Evolutionary conservation across 2,797 vertebrate species (phyloP).

Genomic region (Rhynchotus rufescens): DNA sequence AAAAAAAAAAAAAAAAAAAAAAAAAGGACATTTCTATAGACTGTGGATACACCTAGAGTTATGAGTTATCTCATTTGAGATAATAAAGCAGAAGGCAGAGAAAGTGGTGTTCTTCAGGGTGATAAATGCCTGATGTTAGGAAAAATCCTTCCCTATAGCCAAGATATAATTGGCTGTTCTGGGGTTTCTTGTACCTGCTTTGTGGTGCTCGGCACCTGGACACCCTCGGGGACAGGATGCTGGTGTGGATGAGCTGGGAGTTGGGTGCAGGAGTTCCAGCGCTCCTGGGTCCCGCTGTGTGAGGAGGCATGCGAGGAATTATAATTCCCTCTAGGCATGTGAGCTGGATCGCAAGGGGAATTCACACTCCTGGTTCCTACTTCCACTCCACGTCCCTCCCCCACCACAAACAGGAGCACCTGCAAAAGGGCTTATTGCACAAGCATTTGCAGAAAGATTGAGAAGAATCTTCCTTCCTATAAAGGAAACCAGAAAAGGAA

Average conservation of each 20-base stretch:
- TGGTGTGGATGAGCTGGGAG: not conserved
- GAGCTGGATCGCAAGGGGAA: constrained; percentile 44
- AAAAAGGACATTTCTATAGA: not conserved
- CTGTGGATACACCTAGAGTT: not conserved
- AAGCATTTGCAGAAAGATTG: constrained; percentile 5
- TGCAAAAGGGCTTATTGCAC: not conserved
- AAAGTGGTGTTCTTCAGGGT: not conserved
- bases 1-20: constrained; percentile 12
- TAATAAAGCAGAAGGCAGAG: constrained; percentile 19
- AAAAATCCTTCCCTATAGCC: constrained; percentile 34
- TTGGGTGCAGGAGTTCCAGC: not conserved
- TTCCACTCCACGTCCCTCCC: constrained; percentile 43
- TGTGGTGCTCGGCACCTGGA: not conserved
- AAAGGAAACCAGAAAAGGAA: not conserved
- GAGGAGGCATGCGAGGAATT: constrained; percentile 64
- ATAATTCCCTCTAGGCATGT: constrained; percentile 62
- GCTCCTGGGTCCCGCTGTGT: not conserved
- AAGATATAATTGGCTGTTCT: not conserved
- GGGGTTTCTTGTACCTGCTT: not conserved
- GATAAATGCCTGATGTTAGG: constrained; percentile 8
- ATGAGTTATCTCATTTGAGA: constrained; percentile 18
- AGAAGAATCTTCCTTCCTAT: not conserved
- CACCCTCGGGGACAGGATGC: not conserved
- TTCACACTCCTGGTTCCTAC: constrained; percentile 59
- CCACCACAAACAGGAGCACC: not conserved